Conservation (phyloP, 2,113 vertebrate genomes). For the Myrmecophaga tridactyla region DNA sequence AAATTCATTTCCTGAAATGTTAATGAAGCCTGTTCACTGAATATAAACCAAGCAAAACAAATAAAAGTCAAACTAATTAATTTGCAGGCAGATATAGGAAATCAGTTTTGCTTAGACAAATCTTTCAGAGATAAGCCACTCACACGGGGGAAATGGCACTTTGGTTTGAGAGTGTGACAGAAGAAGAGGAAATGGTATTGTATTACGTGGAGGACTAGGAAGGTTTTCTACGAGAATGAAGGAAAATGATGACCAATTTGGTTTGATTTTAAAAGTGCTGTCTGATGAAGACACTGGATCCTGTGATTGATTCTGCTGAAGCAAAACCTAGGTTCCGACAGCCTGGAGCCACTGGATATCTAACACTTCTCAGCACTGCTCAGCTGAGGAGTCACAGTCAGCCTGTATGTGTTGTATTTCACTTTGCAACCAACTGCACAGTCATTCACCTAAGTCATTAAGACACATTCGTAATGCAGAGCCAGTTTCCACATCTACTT, state of each 20-base stretch:
- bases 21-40: background rate
- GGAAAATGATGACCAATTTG: background rate
- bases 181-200: background rate
- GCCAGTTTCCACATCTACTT: background rate
- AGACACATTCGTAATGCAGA: background rate
- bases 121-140: background rate
- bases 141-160: background rate
- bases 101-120: background rate
- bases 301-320: background rate
- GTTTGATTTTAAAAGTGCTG: background rate
- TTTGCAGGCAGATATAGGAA: background rate
- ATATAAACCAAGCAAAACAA: constrained; percentile 14
- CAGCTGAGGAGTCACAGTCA: background rate
- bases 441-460: constrained; percentile 47
- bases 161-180: background rate
- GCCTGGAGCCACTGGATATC: background rate
- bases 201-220: background rate
- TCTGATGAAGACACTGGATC: background rate
- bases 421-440: constrained; percentile 30
- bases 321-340: background rate
- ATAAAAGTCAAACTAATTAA: background rate
- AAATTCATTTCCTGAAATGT: constrained; percentile 17
- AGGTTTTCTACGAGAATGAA: constrained; percentile 2
- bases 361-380: background rate
- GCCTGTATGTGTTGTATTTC: background rate